A percentile compares a stretch with the other conserved stretches of the same genome.
Conservation (phyloP, 2,113 vertebrate species). For the Spermophilus dauricus region DNA sequence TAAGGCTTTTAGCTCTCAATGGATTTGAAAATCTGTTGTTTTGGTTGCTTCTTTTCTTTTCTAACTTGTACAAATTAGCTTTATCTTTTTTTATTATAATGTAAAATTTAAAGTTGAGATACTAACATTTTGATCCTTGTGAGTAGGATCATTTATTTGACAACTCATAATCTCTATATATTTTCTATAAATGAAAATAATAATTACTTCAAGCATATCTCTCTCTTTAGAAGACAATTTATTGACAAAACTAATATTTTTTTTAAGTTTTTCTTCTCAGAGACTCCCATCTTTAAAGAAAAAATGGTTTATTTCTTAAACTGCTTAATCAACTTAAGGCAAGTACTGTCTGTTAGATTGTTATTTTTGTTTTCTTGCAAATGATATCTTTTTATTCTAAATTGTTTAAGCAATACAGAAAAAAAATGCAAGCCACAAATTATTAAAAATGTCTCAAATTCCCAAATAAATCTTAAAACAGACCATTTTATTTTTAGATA, state of each 20-base stretch:
- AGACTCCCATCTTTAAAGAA: background rate
- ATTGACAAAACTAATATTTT: background rate
- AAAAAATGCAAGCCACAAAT: background rate
- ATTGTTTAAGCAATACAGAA: background rate
- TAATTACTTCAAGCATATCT: background rate
- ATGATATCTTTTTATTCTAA: background rate
- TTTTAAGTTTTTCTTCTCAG: background rate
- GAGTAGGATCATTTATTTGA: background rate
- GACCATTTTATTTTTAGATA: background rate
- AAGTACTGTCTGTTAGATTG: background rate
- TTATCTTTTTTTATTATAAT: background rate
- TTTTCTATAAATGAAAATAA: background rate
- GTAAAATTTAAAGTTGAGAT: constrained; percentile 6
- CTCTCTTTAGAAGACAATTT: background rate
- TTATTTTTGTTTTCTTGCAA: background rate
- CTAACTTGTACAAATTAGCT: background rate
- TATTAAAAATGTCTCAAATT: background rate
- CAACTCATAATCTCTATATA: background rate
- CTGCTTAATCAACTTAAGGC: background rate
- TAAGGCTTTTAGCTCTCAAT: background rate
- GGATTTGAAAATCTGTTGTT: background rate
- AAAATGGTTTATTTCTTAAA: background rate
- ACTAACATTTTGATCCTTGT: constrained; percentile 4
- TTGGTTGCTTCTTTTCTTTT: background rate
- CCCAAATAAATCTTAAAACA: background rate